Conservation (phyloP, 2,113 vertebrate genomes). For the Cyanistes caeruleus region DNA sequence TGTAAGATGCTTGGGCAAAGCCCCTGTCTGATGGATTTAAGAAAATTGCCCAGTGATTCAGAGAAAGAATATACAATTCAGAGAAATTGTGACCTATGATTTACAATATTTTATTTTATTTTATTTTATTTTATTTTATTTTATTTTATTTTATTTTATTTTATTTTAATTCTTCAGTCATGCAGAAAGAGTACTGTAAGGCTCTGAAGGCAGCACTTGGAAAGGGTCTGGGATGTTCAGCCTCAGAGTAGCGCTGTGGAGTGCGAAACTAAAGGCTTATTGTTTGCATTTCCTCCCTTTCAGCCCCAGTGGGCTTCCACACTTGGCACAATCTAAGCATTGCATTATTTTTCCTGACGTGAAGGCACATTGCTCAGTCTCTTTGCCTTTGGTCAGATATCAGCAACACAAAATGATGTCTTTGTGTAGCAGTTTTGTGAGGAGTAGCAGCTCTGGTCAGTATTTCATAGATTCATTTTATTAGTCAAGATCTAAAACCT, state of each 20-base stretch:
- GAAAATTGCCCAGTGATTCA: neutral
- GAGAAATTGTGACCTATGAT: neutral
- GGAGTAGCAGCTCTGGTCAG: slow-evolving; percentile 17
- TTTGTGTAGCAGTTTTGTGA: slow-evolving; percentile 28
- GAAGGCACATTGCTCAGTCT: slow-evolving; percentile 39
- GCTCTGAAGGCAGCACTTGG: neutral
- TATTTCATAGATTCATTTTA: slow-evolving; percentile 30
- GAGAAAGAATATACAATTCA: neutral
- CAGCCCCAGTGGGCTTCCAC: neutral
- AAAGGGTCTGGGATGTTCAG: neutral
- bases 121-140: neutral
- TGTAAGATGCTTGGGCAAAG: neutral
- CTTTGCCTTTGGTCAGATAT: slow-evolving; percentile 47
- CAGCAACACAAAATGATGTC: slow-evolving; percentile 36
- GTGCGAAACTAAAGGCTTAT: slow-evolving; percentile 33
- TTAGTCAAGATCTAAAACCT: slow-evolving; percentile 36
- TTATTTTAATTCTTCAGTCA: neutral
- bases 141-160: neutral
- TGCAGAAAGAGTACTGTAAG: neutral
- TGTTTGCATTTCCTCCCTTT: slow-evolving; percentile 38
- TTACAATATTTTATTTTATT: neutral
- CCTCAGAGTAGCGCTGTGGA: neutral
- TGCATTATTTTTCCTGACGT: slow-evolving; percentile 50
- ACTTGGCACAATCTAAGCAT: slow-evolving; percentile 38
- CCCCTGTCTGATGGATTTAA: rapidly evolving